phyloP scores from a whole-genome alignment of 2,113 vertebrate genomes.

The Tenrec ecaudatus region DNA sequence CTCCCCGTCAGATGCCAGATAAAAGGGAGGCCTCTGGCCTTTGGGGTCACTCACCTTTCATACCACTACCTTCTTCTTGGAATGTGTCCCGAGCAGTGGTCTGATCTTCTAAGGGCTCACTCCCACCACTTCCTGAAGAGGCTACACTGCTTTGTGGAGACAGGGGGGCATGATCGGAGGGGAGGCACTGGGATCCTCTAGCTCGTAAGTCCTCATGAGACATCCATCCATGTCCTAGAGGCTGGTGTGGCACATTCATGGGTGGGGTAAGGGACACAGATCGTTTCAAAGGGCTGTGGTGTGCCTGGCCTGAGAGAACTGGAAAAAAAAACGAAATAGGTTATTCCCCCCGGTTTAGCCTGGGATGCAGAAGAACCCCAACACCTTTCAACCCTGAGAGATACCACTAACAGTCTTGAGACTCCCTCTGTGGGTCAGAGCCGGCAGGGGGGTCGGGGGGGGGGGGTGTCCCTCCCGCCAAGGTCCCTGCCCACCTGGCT shows the following conservation, averaged over 20 bases:
- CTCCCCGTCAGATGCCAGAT: conserved; percentile 49
- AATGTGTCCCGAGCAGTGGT: conserved; percentile 95
- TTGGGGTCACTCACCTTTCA: conserved; percentile 95
- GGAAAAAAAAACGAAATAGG: conserved; percentile 89
- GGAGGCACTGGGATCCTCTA: conserved; percentile 93
- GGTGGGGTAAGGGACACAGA: conserved; percentile 99
- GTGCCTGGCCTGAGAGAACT: conserved; percentile 95
- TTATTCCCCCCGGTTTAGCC: conserved; percentile 86
- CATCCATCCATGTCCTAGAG: conserved; percentile 98
- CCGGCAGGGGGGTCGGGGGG: not conserved
- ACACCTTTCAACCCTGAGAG: conserved; percentile 68
- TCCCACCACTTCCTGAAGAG: conserved; percentile 99
- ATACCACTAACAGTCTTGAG: conserved; percentile 24
- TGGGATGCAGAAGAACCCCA: conserved; percentile 84
- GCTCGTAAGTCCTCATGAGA: conserved; percentile 98
- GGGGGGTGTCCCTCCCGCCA: not conserved
- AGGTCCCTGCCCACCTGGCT: not conserved
- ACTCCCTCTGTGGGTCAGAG: not conserved
- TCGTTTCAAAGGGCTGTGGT: conserved; percentile 99
- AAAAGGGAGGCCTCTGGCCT: conserved; percentile 43
- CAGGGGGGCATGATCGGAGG: conserved; percentile 96
- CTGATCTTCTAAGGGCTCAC: conserved; percentile 98
- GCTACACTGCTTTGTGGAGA: conserved; percentile 99
- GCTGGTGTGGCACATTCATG: conserved; percentile 96
- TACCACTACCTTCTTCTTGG: conserved; percentile 98